Evolutionary conservation across 1,140 invertebrate genomes (phyloP), one percentile per base, ranked within the genome.

Genomic region (Sipha flava): DNA sequence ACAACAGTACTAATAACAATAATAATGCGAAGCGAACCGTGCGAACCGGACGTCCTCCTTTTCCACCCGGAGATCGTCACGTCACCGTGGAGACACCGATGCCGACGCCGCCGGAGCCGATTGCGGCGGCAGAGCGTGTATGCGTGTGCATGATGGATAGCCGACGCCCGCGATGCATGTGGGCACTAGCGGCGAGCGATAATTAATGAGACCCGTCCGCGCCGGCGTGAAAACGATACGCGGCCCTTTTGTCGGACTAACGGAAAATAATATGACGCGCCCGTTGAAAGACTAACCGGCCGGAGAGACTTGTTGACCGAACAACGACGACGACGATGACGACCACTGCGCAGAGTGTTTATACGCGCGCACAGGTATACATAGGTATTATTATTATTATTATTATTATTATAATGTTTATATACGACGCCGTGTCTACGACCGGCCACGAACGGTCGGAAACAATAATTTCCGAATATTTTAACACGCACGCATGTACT

Each of bases 391-490:
- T 54, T 54, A 29, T 59, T 57, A 57, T 57, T 59, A 59, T 59
- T 54, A 57, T 57, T 54, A 52, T 52, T 52, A 49, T 49, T 49
- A n/a, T 57, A 29, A 34, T 62, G 18, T n/a, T 31, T 62, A 1
- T 62, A n/a, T n/a, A n/a, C n/a, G n/a, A n/a, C n/a, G n/a, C n/a
- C n/a, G 59, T 62, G 31, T 64, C 14, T 21, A 64, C 29, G 31
- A 9, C 3, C 18, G 31, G 18, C 3, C 18, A 45, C 64, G 64
- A 40, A 4, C 4, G n/a, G 29, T 54, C 31, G n/a, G 31, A 77
- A 77, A 77, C 52, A 23, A 68, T 68, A 68, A 57, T 77, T 77
- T 77, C 52, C 73, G 73, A 77, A 77, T 57, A 59, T 57, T 77
- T 77, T 77, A 77, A 77, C 73, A 57, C 73, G 52, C 37, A 14